Evolutionary conservation across 1,140 invertebrate species (phyloP).

Genomic region (Bombus huntii): DNA sequence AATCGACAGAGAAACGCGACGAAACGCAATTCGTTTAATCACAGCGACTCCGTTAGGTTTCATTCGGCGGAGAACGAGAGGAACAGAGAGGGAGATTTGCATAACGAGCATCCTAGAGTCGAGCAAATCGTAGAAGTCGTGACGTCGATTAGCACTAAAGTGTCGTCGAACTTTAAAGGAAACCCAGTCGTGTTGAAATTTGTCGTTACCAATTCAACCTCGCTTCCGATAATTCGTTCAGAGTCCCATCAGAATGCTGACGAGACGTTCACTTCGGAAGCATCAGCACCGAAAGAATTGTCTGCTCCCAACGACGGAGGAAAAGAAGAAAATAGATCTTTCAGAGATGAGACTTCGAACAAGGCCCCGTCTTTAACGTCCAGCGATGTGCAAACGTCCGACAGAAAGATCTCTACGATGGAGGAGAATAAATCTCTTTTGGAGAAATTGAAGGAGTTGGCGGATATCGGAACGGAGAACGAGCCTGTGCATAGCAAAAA

Average conservation of each 20-base stretch:
- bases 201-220: conserved; percentile 64
- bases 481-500: conserved; percentile 54
- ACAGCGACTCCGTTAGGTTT: not conserved
- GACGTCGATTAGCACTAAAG: conserved; percentile 79
- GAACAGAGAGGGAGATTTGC: not conserved
- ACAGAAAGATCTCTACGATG: conserved; percentile 72
- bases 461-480: conserved; percentile 63
- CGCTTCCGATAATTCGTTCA: conserved; percentile 45
- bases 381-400: conserved; percentile 60
- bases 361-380: conserved; percentile 19
- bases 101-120: conserved; percentile 43
- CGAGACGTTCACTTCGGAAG: not conserved
- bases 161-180: conserved; percentile 74
- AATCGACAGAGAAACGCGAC: conserved; percentile 23
- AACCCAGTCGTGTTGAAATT: conserved; percentile 73
- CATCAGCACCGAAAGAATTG: not conserved
- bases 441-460: conserved; percentile 72
- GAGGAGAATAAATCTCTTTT: conserved; percentile 67
- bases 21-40: not conserved
- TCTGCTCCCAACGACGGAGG: not conserved
- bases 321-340: conserved; percentile 56
- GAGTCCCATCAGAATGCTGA: not conserved
- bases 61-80: not conserved
- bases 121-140: conserved; percentile 80
- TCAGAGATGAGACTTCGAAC: conserved; percentile 13